A percentile compares a stretch with the other conserved stretches of the same genome.
Evolutionary conservation across 2,888 invertebrate species (phyloP).

Genomic region (Tachina lurida): DNA sequence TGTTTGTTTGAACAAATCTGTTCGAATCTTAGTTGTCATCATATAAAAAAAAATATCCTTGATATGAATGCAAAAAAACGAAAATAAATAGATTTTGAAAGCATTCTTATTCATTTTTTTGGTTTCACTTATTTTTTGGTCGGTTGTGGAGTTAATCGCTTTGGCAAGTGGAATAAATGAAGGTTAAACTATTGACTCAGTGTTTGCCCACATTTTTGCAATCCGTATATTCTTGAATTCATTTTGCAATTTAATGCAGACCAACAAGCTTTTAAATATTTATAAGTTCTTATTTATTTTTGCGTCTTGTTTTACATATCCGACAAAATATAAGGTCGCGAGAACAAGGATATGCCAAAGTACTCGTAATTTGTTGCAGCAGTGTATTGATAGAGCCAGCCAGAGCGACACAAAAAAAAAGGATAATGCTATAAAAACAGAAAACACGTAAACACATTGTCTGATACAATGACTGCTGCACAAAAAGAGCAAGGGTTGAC

Average conservation of each 20-base stretch:
- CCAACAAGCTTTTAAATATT: slow-evolving; percentile 36
- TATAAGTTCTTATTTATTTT: slow-evolving; percentile 4
- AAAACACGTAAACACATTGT: neutral
- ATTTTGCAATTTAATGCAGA: neutral
- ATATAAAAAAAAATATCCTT: too few relatives aligned
- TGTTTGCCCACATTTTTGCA: neutral
- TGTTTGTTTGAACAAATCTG: too few relatives aligned
- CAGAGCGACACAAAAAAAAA: neutral
- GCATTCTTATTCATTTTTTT: too few relatives aligned
- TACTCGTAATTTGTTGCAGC: neutral
- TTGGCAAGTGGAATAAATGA: neutral
- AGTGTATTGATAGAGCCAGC: neutral
- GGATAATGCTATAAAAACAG: neutral
- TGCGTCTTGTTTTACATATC: neutral
- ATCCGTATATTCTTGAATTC: neutral
- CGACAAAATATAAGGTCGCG: neutral
- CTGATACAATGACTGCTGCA: neutral
- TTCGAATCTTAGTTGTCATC: too few relatives aligned
- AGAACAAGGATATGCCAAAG: neutral
- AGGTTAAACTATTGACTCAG: slow-evolving; percentile 7
- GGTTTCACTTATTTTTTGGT: too few relatives aligned
- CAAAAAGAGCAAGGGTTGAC: neutral
- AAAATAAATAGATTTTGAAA: too few relatives aligned
- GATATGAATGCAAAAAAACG: too few relatives aligned
- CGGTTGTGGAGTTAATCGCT: too few relatives aligned